Conservation (phyloP, 2,113 vertebrate genomes). For the Coptodon rendalli region DNA sequence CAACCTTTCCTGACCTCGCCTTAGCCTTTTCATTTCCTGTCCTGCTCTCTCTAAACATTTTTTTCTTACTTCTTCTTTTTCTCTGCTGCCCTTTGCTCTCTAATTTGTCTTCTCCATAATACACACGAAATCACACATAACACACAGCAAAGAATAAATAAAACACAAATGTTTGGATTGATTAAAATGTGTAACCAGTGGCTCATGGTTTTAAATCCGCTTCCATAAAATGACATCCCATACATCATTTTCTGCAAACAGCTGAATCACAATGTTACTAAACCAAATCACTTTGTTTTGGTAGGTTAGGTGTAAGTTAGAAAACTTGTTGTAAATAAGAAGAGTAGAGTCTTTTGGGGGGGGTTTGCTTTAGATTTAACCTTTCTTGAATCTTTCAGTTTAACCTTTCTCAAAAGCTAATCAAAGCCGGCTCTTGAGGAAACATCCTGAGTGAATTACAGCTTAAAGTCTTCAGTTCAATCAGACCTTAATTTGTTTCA, state of each 20-base stretch:
- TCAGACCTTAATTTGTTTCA: not conserved
- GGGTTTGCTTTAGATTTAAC: not conserved
- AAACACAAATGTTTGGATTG: not conserved
- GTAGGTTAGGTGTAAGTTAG: not conserved
- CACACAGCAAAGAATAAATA: not conserved
- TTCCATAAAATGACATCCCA: not conserved
- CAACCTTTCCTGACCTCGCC: not conserved
- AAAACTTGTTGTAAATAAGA: not conserved
- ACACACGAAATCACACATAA: not conserved
- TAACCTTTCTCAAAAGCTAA: not conserved
- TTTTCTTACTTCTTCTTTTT: not conserved
- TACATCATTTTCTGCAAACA: not conserved
- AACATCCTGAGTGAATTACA: not conserved
- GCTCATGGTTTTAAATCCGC: not conserved
- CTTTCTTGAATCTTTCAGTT: not conserved
- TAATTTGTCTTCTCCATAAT: not conserved
- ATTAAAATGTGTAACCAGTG: not conserved
- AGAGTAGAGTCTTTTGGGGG: not conserved
- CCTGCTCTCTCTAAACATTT: not conserved
- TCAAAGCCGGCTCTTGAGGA: not conserved
- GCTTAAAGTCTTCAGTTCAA: not conserved
- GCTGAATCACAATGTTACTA: not conserved
- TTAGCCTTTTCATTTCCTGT: not conserved
- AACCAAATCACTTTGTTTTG: not conserved
- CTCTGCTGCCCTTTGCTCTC: not conserved